Evolutionary conservation across 2,113 vertebrate genomes (phyloP).

Genomic region (Muntiacus muntjak): DNA sequence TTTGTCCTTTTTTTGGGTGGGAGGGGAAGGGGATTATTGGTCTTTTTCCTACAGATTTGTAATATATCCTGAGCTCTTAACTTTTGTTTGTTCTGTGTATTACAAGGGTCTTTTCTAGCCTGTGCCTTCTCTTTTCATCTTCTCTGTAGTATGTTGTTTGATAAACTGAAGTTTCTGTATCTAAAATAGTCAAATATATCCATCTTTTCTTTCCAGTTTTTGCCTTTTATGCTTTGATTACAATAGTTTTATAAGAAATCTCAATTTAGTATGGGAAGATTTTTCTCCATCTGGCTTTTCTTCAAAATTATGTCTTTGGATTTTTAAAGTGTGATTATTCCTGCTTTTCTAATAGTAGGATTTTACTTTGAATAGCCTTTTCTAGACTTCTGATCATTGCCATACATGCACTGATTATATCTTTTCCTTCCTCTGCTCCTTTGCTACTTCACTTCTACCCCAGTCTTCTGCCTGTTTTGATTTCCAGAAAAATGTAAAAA

Average conservation of each 20-base stretch:
- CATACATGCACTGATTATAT: neutral
- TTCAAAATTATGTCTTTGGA: neutral
- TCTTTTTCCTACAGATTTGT: neutral
- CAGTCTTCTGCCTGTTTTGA: neutral
- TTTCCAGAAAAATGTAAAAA: neutral
- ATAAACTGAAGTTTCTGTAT: neutral
- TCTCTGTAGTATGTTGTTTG: neutral
- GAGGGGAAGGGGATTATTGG: neutral
- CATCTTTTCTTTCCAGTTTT: neutral
- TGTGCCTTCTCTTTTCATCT: neutral
- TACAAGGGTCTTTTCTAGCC: neutral
- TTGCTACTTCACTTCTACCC: neutral
- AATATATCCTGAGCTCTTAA: neutral
- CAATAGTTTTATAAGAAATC: neutral
- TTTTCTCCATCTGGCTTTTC: neutral
- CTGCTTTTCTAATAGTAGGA: neutral
- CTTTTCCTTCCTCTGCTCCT: neutral
- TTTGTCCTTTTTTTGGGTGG: neutral
- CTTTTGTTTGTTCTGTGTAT: neutral
- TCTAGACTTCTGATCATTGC: neutral
- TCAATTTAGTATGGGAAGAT: neutral
- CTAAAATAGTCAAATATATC: neutral
- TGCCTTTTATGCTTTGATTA: neutral
- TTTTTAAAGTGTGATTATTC: conserved; percentile 10
- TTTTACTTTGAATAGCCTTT: conserved; percentile 15